Evolutionary conservation across 2,888 invertebrate species (phyloP).

Genomic region (Drosophila atripex): DNA sequence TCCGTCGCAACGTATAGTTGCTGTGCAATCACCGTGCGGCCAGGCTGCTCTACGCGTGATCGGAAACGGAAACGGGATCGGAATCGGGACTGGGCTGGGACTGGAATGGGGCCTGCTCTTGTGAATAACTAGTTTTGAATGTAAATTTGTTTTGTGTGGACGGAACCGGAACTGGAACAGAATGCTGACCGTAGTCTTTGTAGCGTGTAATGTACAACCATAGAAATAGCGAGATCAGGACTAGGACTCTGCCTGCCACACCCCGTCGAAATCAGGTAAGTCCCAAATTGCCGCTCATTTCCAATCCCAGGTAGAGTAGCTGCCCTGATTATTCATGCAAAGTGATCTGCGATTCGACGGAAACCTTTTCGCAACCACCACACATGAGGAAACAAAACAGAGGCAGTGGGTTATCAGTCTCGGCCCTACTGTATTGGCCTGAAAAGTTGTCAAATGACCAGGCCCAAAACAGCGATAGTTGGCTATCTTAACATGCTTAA

Average conservation of each 20-base stretch:
- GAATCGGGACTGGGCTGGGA: constrained; percentile 13
- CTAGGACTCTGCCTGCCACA: constrained; percentile 30
- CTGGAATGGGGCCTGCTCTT: constrained; percentile 4
- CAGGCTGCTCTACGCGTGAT: constrained; percentile 72
- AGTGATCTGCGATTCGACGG: constrained; percentile 24
- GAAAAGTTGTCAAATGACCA: constrained; percentile 31
- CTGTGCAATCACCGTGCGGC: constrained; percentile 76
- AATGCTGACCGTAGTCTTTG: constrained; percentile 72
- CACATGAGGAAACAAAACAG: constrained; percentile 28
- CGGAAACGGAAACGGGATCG: constrained; percentile 21
- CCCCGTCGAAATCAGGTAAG: constrained; percentile 36
- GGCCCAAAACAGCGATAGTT: constrained; percentile 26
- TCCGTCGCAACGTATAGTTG: constrained; percentile 84
- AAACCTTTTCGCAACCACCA: constrained; percentile 38
- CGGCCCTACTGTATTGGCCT: background rate
- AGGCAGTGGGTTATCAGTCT: constrained; percentile 5
- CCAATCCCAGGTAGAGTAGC: constrained; percentile 27
- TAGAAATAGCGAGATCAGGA: constrained; percentile 44
- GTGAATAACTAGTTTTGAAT: constrained; percentile 43
- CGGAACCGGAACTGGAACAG: constrained; percentile 65
- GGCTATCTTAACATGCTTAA: constrained; percentile 52
- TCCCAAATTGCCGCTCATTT: background rate
- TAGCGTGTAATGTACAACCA: constrained; percentile 38
- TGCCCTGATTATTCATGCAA: constrained; percentile 30
- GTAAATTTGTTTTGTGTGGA: constrained; percentile 58